Base-by-base conservation (phyloP, 2,797 vertebrate species). In the Hemibagrus guttatus region DNA sequence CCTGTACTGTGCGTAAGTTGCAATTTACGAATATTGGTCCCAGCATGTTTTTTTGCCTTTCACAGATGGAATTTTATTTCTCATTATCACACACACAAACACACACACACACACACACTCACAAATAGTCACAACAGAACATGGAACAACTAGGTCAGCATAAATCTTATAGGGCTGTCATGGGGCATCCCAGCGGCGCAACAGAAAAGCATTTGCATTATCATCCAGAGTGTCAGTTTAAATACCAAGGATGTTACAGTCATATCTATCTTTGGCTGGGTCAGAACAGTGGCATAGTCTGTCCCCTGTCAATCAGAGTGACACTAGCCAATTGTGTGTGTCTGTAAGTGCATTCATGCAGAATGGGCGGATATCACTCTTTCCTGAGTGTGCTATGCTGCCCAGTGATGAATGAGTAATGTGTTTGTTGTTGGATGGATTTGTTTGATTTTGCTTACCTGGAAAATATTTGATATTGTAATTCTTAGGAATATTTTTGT, bases 61-160 rank as follows among this genome's bases (percentile, higher is more conserved):
- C 28, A 68, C 74, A 79, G 61, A 75, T 93, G 89, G 89, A 89
- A 92, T 91, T 91, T 90, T 87, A 85, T 81, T n/a, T 39, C 35
- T 39, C 6, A 66, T 84, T 82, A 87, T 86, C 71, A 85, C 66
- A 69, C 66, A 69, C 66, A 35, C 31, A 69, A 14, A 69, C 31
- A 68, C 14, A 31, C 66, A 35, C 16, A 35, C 66, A 39, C 66
- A 19, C 66, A 69, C 16, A 17, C 17, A 69, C 16, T 19, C 49
- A 79, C 66, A 69, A 5, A 17, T 6, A 69, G 5, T 21, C 52
- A 79, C 75, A 82, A 82, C 72, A 86, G 59, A 46, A 86, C 68
- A 64, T 83, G 52, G 72, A 19, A 72, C 78, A 72, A 69, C 19
- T 72, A 72, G 39, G 56, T 31, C 69, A 56, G 61, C 23, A 59